Evolutionary conservation across 2,888 invertebrate species (phyloP), one percentile per base, ranked within the genome.

Genomic region (Amblyjoppa proteus): DNA sequence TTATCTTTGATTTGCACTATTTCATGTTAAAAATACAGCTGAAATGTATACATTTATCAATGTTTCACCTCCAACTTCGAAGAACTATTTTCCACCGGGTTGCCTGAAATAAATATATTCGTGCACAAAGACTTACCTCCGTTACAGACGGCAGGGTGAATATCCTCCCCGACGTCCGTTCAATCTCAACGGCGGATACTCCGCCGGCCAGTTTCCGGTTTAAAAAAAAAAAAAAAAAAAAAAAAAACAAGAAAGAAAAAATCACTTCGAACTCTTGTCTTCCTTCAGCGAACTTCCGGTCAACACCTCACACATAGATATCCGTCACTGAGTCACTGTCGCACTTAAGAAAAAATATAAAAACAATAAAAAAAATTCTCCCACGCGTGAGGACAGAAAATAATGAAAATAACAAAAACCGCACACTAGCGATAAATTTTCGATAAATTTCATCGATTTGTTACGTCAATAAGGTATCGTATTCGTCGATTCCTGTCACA

Each of bases 111-210:
- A 7, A 20, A 20, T 20, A 20, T 20, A 56, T 20, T 25, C 5
- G 25, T 61, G 41, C 3, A 16, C 34, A 70, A 49, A 20, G 56
- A 82, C 91, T 92, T 89, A 93, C 93, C 93, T 93, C 90, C 84
- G 88, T 89, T 90, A 90, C 89, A 89, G 92, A 91, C 90, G 92
- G 92, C 93, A 92, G 92, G 89, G 91, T 91, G 91, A 89, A 88
- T 88, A 86, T 84, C 89, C 81, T 81, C 31, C 28, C 77, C 34
- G 80, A 85, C 90, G 88, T 66, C 31, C 71, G 79, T 88, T 87
- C 82, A 86, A 89, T 88, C 77, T 83, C 86, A 81, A 28, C 68
- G 68, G 64, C 77, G 70, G 81, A 73, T 73, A 83, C 79, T 78
- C 76, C 75, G 85, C 75, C 74, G 66, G 38, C 77, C 77, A 68